Base-by-base conservation (phyloP, 2,113 vertebrate species). In the Butorides virescens region DNA sequence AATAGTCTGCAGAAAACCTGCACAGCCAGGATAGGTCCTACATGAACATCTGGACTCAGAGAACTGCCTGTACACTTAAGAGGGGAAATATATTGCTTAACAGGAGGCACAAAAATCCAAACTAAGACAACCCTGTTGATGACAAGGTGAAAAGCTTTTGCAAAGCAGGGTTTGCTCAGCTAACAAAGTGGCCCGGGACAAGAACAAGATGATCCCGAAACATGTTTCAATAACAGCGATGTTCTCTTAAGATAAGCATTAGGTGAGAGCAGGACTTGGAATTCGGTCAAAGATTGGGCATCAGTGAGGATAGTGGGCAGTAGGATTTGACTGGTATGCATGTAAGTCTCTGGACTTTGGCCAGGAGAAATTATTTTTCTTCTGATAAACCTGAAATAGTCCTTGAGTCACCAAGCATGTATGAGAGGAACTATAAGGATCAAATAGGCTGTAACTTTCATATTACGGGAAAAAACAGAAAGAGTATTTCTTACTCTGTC, bases 21-120 rank as follows among this genome's bases (percentile, higher is more conserved):
- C 13, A 19, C 8, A 20, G 23, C 5, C 37, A 71, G 32, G 4
- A 11, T 63, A 49, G 15, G 19, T 72, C 21, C 13, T 79, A 8
- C 5, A 1, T 32, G 34, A 72, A 59, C 21, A 90, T 42, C 16
- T 50, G 70, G 29, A 26, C 5, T 81, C 0, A 0, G 19, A 49
- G 10, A 53, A 52, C 20, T 59, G n/a, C 20, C 19, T 73, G 34
- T 77, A 34, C 7, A 42, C 9, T 44, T 53, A n/a, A 49, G 44
- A 68, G 5, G 4, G 13, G 30, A 12, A 76, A 55, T 39, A 32
- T 1, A 4, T 53, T 88, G 7, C 25, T 71, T 39, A 61, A n/a
- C 11, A 9, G 11, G 29, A 81, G 29, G 14, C 18, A 37, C 20
- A 79, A n/a, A 85, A 93, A 39, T 49, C 18, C 26, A 49, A 27